These are phyloP conservation scores for Coracopsis vasa DNA, from an alignment of 2,113 vertebrate genomes.

Conservation along the genomic window DNA sequence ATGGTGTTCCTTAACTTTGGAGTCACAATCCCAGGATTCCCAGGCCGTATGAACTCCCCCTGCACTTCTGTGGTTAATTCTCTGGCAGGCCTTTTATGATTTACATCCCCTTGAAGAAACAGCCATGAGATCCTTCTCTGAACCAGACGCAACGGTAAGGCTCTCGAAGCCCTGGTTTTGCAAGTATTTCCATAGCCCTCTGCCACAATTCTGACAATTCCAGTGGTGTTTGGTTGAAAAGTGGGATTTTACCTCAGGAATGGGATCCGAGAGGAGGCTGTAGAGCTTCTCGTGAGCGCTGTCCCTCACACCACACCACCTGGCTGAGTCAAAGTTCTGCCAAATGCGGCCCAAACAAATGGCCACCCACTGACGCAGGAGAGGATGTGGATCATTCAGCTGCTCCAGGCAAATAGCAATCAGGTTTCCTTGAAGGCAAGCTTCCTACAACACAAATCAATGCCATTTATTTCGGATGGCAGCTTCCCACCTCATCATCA, in stretches of 20 bases:
- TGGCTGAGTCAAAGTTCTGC: conserved; percentile 97
- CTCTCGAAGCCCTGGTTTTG: neutral
- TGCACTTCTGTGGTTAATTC: neutral
- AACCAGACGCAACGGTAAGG: neutral
- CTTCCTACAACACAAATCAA: conserved; percentile 79
- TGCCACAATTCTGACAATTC: neutral
- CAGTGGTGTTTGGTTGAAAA: fast-evolving
- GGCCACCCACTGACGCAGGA: conserved; percentile 97
- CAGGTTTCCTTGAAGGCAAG: conserved; percentile 95
- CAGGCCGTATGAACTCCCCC: neutral
- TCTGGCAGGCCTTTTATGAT: neutral
- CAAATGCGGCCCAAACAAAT: conserved; percentile 96
- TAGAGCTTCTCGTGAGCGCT: conserved; percentile 98
- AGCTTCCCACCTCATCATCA: neutral
- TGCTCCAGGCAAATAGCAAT: conserved; percentile 98
- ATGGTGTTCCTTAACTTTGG: fast-evolving
- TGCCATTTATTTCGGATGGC: neutral
- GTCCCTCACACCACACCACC: conserved; percentile 97
- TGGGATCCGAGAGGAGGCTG: conserved; percentile 92
- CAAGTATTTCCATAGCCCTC: neutral
- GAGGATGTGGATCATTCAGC: conserved; percentile 91
- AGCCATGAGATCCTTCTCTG: neutral
- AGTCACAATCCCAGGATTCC: neutral
- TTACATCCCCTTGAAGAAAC: neutral
- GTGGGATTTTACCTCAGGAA: conserved; percentile 85